Base-by-base conservation (phyloP, 2,797 vertebrate genomes). In the Yasuhikotakia modesta region DNA sequence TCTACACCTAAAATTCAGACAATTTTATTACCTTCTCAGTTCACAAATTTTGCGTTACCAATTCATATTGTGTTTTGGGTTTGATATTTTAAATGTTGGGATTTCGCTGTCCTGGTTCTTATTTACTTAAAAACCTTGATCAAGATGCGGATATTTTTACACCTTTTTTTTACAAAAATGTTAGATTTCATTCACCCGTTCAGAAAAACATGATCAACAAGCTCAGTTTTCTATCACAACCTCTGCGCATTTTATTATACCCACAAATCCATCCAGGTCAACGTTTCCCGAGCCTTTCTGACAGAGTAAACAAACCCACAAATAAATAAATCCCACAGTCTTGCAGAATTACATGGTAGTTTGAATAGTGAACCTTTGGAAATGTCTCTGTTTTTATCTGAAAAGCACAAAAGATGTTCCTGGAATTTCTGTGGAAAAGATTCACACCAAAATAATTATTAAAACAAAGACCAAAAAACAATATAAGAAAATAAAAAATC, bases 211-310 rank as follows among this genome's bases (percentile, higher is more conserved):
- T 91, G 91, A 93, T 21, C 11, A 21, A 57, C 94, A 94, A 94
- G 92, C 94, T 94, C 95, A 94, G 92, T 58, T 95, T 94, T 92
- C 93, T 95, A 93, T 95, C 96, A 96, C 92, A 79, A 82, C 84
- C 94, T 95, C 93, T 95, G 94, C 88, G 87, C 87, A 88, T 95
- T 94, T 95, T 94, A 94, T 95, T 95, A 93, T 88, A 84, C 92
- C 93, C 94, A 95, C 95, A 94, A 93, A 93, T 96, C 95, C 94
- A 96, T 95, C 92, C 94, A 96, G 95, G 94, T 92, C 90, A 95
- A 93, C 91, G 88, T 92, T 88, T 91, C 91, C 91, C 92, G 88
- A 94, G 92, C 94, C 89, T 91, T 88, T 89, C 87, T 90, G 89
- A 85, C 80, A 87, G 66, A 87, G 58, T 52, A 87, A 94, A 92